Percentiles rank a stretch among this genome's conserved stretches.
Conservation (phyloP, 2,797 vertebrate genomes). For the Poeciliopsis infans region DNA sequence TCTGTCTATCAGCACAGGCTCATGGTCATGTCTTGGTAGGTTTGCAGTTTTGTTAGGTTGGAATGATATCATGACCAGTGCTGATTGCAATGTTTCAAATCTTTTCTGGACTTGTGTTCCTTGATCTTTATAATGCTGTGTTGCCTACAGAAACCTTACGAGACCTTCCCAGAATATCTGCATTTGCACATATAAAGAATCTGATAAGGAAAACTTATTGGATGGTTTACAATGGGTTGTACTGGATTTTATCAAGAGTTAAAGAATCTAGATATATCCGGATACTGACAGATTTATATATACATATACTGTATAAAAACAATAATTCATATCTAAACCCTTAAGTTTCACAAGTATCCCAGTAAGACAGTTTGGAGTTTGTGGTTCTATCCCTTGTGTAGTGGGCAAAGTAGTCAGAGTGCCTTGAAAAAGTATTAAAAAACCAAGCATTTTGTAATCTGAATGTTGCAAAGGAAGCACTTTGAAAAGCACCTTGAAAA, state of each 20-base stretch:
- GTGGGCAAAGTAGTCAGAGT: conserved; percentile 13
- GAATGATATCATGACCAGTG: neutral
- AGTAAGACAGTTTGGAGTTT: neutral
- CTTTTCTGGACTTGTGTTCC: neutral
- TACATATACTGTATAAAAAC: too few species aligned
- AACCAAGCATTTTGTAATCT: conserved; percentile 32
- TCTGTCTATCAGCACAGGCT: neutral
- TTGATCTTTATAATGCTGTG: neutral
- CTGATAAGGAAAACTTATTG: neutral
- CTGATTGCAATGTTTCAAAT: neutral
- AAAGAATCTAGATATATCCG: neutral
- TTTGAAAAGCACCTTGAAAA: conserved; percentile 61
- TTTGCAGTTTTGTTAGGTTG: neutral
- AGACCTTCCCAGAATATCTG: neutral
- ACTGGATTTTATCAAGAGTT: neutral
- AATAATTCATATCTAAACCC: neutral
- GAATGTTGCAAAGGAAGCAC: conserved; percentile 62
- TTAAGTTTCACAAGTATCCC: neutral
- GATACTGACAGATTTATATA: neutral
- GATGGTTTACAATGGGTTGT: neutral
- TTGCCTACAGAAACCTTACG: neutral
- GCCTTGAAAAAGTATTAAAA: conserved; percentile 32
- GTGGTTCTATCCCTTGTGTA: neutral
- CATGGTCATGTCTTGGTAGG: neutral
- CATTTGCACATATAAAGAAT: neutral